Percentiles rank a stretch among this genome's conserved stretches.
Evolutionary conservation across 2,797 vertebrate genomes (phyloP).

Genomic region (Trematomus bernacchii): DNA sequence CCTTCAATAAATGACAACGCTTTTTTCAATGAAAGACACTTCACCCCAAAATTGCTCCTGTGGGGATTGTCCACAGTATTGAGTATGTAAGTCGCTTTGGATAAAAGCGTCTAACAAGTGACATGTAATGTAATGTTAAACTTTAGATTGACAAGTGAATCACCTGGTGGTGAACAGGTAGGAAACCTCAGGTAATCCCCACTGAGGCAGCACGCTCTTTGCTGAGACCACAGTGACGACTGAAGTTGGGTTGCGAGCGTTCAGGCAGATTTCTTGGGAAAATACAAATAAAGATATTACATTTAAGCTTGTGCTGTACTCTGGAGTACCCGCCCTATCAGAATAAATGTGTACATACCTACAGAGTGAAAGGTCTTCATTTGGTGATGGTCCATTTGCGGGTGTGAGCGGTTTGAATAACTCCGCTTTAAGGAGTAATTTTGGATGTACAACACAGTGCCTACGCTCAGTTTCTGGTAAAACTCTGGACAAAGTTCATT

Average conservation of each 20-base stretch:
- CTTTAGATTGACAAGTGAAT: slow-evolving; percentile 10
- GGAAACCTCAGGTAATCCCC: slow-evolving; percentile 90
- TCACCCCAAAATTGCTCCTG: too few species aligned
- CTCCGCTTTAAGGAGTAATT: slow-evolving; percentile 89
- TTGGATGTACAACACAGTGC: slow-evolving; percentile 90
- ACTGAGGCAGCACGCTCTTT: slow-evolving; percentile 88
- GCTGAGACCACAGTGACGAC: slow-evolving; percentile 89
- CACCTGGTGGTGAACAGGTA: slow-evolving; percentile 91
- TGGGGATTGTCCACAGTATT: too few species aligned
- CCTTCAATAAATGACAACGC: too few species aligned
- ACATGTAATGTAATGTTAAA: background rate
- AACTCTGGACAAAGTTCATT: slow-evolving; percentile 92
- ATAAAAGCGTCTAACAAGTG: too few species aligned
- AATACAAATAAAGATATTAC: slow-evolving; percentile 6
- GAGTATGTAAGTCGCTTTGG: too few species aligned
- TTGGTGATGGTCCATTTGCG: slow-evolving; percentile 86
- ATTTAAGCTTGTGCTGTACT: background rate
- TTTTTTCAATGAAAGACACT: too few species aligned
- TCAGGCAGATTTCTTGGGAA: slow-evolving; percentile 91
- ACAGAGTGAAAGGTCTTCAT: slow-evolving; percentile 87
- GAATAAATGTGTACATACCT: slow-evolving; percentile 80
- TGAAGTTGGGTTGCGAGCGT: slow-evolving; percentile 86
- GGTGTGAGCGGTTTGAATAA: slow-evolving; percentile 87
- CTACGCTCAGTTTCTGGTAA: slow-evolving; percentile 89
- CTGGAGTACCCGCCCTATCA: background rate